Conservation (phyloP, 2,888 invertebrate species). For the Tholera decimalis region DNA sequence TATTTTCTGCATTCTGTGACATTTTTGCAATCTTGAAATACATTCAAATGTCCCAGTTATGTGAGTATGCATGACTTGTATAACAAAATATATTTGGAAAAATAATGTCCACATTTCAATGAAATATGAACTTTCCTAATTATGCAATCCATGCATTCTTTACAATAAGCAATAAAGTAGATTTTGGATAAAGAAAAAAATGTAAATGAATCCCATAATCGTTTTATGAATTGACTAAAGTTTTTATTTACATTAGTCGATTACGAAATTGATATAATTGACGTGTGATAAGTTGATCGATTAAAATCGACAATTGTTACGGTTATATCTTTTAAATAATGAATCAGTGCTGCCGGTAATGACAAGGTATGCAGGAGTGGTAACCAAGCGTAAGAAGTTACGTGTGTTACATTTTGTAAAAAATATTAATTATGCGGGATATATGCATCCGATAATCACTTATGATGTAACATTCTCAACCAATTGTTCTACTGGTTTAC, state of each 20-base stretch:
- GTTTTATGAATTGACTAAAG: conserved; percentile 27
- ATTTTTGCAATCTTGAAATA: conserved; percentile 15
- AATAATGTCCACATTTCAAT: neutral
- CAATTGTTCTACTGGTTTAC: neutral
- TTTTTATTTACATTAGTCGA: conserved; percentile 39
- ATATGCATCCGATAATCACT: conserved; percentile 15
- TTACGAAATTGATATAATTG: conserved; percentile 43
- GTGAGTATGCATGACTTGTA: neutral
- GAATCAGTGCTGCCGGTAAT: conserved; percentile 19
- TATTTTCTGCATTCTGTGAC: conserved; percentile 17
- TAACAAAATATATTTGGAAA: neutral
- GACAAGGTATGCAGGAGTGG: conserved; percentile 5
- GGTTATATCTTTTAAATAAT: conserved; percentile 12
- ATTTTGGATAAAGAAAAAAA: neutral
- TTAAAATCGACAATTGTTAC: conserved; percentile 20
- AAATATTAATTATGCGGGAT: conserved; percentile 4
- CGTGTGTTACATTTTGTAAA: conserved; percentile 14
- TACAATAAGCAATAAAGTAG: neutral
- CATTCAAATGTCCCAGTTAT: conserved; percentile 4
- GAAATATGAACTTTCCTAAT: neutral
- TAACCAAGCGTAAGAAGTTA: conserved; percentile 31
- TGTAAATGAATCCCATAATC: conserved; percentile 4
- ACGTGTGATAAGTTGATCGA: conserved; percentile 29
- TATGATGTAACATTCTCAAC: conserved; percentile 13
- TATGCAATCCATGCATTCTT: too few species aligned